A percentile compares a stretch with the other conserved stretches of the same genome.
phyloP scores from a whole-genome alignment of 2,797 vertebrate species.

The Apogon talboti region DNA sequence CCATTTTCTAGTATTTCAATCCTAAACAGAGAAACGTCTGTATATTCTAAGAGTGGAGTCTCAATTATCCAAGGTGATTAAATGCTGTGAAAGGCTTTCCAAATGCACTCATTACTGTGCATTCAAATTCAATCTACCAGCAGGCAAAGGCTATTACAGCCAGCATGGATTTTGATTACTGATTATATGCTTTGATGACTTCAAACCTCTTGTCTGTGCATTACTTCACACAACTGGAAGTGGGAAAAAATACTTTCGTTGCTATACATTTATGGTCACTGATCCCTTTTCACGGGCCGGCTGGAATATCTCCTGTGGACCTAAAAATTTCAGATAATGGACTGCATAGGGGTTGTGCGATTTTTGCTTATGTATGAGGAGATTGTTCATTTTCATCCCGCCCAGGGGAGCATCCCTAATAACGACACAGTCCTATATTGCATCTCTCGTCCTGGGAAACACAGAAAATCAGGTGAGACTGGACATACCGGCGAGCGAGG shows the following conservation, averaged over 20 bases:
- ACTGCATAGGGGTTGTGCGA: not conserved
- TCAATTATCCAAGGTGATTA: slow-evolving; percentile 73
- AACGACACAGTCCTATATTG: slow-evolving; percentile 28
- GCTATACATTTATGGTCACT: slow-evolving; percentile 20
- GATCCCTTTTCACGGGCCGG: slow-evolving; percentile 13
- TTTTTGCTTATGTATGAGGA: slow-evolving; percentile 25
- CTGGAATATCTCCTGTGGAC: slow-evolving; percentile 12
- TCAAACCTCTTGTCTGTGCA: slow-evolving; percentile 48
- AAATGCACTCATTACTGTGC: slow-evolving; percentile 66
- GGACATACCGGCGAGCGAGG: slow-evolving; percentile 10
- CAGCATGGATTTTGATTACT: slow-evolving; percentile 74
- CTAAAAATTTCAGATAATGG: slow-evolving; percentile 27
- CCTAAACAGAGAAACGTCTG: not conserved
- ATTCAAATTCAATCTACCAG: slow-evolving; percentile 73
- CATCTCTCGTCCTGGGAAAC: slow-evolving; percentile 25
- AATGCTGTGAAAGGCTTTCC: slow-evolving; percentile 65
- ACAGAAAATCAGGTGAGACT: slow-evolving; percentile 35
- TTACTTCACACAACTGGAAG: slow-evolving; percentile 46
- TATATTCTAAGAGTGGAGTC: slow-evolving; percentile 52
- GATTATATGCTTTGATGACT: slow-evolving; percentile 74
- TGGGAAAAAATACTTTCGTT: slow-evolving; percentile 23
- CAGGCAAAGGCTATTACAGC: slow-evolving; percentile 72
- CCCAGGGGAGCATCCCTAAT: slow-evolving; percentile 31
- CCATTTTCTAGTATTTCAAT: slow-evolving; percentile 7
- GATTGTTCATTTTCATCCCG: too few species aligned